Percentiles rank a stretch among this genome's conserved stretches.
Conservation (phyloP, 2,113 vertebrate genomes). For the Laticauda colubrina region DNA sequence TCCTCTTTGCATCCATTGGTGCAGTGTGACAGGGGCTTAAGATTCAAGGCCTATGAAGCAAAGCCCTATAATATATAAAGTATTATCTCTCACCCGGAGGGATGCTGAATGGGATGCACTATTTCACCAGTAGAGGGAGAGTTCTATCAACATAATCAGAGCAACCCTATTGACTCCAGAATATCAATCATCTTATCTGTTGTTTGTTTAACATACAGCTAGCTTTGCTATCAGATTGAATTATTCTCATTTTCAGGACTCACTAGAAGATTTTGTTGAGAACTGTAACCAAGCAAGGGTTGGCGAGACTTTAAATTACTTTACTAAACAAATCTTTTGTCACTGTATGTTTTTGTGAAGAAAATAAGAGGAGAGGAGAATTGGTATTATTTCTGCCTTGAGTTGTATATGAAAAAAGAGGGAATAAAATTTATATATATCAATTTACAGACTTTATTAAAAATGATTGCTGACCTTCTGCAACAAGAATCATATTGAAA, state of each 20-base stretch:
- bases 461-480: neutral
- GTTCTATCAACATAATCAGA: neutral
- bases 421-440: neutral
- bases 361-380: neutral
- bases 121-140: slow-evolving; percentile 12
- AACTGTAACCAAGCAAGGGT: neutral
- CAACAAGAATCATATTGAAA: neutral
- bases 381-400: neutral
- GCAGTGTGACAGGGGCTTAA: too few species aligned
- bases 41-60: neutral
- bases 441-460: neutral
- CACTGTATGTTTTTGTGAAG: neutral
- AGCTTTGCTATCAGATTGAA: neutral
- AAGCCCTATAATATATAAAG: neutral
- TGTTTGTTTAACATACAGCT: neutral
- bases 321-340: neutral
- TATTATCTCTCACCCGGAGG: neutral
- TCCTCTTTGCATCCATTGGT: too few species aligned
- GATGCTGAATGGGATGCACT: neutral
- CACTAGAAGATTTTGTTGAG: neutral
- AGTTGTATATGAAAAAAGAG: neutral
- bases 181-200: neutral
- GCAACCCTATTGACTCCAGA: neutral
- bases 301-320: neutral
- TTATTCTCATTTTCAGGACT: neutral